Base-by-base conservation (phyloP, 2,888 invertebrate species). In the Acholoe squamosa region DNA sequence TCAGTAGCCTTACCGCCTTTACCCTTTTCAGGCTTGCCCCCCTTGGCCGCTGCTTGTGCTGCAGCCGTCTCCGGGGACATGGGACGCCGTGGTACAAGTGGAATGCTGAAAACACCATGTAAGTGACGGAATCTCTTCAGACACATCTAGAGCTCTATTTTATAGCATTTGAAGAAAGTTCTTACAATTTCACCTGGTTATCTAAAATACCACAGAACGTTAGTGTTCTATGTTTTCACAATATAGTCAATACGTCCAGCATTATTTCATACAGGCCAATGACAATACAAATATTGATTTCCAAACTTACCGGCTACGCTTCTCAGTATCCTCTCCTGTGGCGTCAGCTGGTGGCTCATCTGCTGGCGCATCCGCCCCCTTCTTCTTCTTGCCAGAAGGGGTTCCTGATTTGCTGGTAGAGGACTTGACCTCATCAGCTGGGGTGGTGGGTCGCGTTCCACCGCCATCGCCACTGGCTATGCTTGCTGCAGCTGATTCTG, bases 71-170 rank as follows among this genome's bases (percentile, higher is more conserved):
- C 95, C 33, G 95, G 94, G 10, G 95, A 94, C 14, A 92, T 91
- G 0, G 95, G 94, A 0, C 95, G 93, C 5, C 95, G 93, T 7
- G 95, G 95, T 25, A 95, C 94, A 89, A 95, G 93, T 0, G 95
- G 95, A 89, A 95, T 95, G 91, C 95, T 95, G 89, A 84, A 31
- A 71, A 71, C 19, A 43, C 10, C 43, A 43, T 43, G 43, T 7
- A 3, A 43, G 43, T 43, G 10, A 10, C 10, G 10, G 43, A 43
- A 7, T 7, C 10, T 43, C 5, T 10, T 43, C 10, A 43, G 43
- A 43, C 43, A 43, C 43, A n/a, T n/a, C n/a, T n/a, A n/a, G n/a
- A n/a, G n/a, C n/a, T n/a, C n/a, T n/a, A n/a, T n/a, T n/a, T n/a
- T n/a, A n/a, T n/a, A n/a, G n/a, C 10, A 43, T 43, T 3, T 43